A percentile compares a stretch with the other conserved stretches of the same genome.
phyloP scores from a whole-genome alignment of 2,797 vertebrate genomes.

The Carcharodon carcharias region DNA sequence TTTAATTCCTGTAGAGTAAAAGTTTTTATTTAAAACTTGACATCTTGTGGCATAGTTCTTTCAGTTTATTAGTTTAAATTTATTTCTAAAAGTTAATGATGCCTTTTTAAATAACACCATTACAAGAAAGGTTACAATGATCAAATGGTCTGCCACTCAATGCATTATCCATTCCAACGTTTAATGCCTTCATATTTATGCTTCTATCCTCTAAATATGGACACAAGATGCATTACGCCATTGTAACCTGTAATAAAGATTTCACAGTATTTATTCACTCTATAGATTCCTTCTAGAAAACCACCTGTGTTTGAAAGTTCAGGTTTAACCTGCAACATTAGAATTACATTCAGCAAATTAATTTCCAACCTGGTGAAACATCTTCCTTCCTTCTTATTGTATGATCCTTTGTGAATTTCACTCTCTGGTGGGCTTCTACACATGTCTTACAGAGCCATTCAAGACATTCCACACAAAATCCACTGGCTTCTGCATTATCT shows the following conservation, averaged over 20 bases:
- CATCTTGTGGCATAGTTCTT: too few relatives aligned
- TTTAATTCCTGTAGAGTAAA: too few relatives aligned
- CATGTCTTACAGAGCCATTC: conserved; percentile 98
- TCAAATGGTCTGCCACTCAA: background rate
- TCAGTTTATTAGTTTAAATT: background rate
- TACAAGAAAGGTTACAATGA: background rate
- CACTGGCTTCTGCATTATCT: conserved; percentile 89
- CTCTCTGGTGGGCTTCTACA: conserved; percentile 94
- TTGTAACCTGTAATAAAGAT: background rate
- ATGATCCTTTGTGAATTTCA: conserved; percentile 98
- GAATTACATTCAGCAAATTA: background rate
- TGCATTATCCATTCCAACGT: background rate
- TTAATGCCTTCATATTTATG: background rate
- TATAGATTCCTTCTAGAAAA: background rate
- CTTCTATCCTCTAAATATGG: background rate
- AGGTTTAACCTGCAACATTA: background rate
- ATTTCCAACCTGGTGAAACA: conserved; percentile 66
- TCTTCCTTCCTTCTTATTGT: conserved; percentile 95
- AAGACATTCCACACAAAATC: conserved; percentile 91
- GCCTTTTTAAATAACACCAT: background rate
- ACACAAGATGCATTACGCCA: background rate
- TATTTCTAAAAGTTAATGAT: background rate
- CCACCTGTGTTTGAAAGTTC: background rate
- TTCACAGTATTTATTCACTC: background rate
- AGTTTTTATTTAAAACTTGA: too few relatives aligned